A percentile compares a stretch with the other conserved stretches of the same genome.
phyloP scores from a whole-genome alignment of 2,888 invertebrate genomes.

The Tetranychus piercei region DNA sequence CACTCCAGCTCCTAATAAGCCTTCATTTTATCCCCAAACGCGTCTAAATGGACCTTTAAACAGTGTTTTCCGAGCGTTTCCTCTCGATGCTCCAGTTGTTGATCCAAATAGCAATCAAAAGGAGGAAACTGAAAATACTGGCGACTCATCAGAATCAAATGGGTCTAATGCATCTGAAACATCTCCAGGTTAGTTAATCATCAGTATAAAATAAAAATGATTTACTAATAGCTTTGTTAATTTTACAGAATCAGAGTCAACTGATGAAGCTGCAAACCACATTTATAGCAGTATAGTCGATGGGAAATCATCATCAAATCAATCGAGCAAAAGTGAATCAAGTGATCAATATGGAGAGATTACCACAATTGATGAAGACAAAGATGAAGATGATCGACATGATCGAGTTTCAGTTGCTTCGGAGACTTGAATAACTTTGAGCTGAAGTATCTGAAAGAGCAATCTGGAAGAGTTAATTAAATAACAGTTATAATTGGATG shows the following conservation, averaged over 20 bases:
- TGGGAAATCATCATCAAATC: neutral
- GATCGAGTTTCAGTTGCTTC: neutral
- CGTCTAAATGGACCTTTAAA: neutral
- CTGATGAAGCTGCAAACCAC: neutral
- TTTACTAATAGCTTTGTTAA: neutral
- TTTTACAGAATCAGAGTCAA: neutral
- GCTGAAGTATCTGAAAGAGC: neutral
- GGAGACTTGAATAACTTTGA: neutral
- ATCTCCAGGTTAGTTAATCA: neutral
- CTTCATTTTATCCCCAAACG: neutral
- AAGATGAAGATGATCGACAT: neutral
- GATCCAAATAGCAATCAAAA: neutral
- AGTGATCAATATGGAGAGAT: neutral
- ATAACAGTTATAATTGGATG: constrained; percentile 3
- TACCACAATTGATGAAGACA: neutral
- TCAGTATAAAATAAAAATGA: neutral
- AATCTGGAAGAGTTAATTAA: neutral
- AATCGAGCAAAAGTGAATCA: neutral
- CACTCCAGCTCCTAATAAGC: neutral
- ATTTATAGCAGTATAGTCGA: constrained; percentile 10
- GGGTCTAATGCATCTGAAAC: neutral
- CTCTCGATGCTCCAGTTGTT: neutral
- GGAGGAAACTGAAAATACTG: neutral
- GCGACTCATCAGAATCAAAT: neutral
- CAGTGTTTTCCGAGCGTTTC: neutral